Evolutionary conservation across 1,140 invertebrate genomes (phyloP), one percentile per base, ranked within the genome.

Genomic region (Heliconius congener): DNA sequence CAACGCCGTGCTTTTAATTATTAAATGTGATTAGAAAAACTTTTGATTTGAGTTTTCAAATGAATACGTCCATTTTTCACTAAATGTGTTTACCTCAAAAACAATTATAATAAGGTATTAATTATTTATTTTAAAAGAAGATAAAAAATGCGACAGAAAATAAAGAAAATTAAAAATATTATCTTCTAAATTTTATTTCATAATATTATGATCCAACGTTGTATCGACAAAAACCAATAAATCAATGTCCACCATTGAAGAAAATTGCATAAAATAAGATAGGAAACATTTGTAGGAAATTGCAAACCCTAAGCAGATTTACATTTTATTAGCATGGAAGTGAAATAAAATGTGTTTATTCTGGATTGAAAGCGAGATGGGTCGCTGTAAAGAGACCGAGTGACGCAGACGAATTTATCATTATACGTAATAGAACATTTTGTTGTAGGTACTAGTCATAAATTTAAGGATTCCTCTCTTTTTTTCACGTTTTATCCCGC

Each of bases 281-380:
- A 90, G 87, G 87, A 85, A 87, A 89, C 88, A 92, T 90, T 92
- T 91, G 90, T 90, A 86, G 84, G 85, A 90, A 90, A 90, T 90
- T 86, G 88, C 88, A 81, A 89, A 86, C 85, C 87, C 84, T 88
- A 86, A 91, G 87, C 81, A 83, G 86, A 91, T 91, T 91, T 92
- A 83, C 90, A 91, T 92, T 92, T 90, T 92, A 92, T 91, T 90
- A 90, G 88, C 88, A 88, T 90, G 89, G 86, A 87, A 87, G 87
- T 85, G 78, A 89, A 90, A 92, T 92, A 92, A 92, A 92, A 90
- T 92, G 89, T 91, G 89, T 92, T 92, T 92, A 92, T 91, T 90
- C 78, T 89, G 85, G 84, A 82, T 87, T 86, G 87, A 85, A 86
- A 87, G 84, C 85, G 89, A 87, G 86, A 76, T 66, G 74, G 74